Conservation (phyloP, 2,888 invertebrate species). For the Chrysolina oricalcia region DNA sequence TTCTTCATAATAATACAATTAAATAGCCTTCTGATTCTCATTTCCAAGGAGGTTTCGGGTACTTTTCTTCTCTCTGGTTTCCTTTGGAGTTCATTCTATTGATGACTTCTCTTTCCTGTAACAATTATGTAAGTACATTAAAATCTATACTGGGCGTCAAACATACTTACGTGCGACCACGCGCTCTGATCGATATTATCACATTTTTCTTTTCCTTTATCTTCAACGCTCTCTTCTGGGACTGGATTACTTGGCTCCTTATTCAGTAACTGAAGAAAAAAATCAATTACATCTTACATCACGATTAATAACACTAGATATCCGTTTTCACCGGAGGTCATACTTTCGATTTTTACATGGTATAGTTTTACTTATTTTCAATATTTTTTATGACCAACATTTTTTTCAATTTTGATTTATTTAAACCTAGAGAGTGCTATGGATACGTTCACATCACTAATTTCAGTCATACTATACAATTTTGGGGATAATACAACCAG, state of each 20-base stretch:
- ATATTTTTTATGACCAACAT: too few relatives aligned
- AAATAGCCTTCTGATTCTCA: conserved; percentile 37
- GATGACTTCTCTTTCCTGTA: conserved; percentile 47
- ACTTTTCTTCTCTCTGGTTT: conserved; percentile 49
- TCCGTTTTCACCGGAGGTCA: too few relatives aligned
- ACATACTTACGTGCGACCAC: conserved; percentile 55
- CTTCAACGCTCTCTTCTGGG: conserved; percentile 45
- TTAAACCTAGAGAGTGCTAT: too few relatives aligned
- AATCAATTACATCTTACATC: not conserved
- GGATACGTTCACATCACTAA: too few relatives aligned
- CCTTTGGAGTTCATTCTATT: conserved; percentile 25
- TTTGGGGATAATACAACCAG: too few relatives aligned
- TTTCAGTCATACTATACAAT: too few relatives aligned
- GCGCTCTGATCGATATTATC: conserved; percentile 35
- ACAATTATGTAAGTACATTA: conserved; percentile 13
- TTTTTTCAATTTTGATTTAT: too few relatives aligned
- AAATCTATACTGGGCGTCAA: conserved; percentile 10
- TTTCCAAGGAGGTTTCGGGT: conserved; percentile 62
- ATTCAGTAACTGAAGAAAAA: conserved; percentile 62
- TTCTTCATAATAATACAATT: conserved; percentile 10
- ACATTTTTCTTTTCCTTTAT: conserved; percentile 36
- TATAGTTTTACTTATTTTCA: too few relatives aligned
- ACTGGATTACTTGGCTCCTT: conserved; percentile 60
- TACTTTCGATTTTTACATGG: too few relatives aligned
- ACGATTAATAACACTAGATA: not conserved